Base-by-base conservation (phyloP, 2,888 invertebrate species). In the Cenopis cana region DNA sequence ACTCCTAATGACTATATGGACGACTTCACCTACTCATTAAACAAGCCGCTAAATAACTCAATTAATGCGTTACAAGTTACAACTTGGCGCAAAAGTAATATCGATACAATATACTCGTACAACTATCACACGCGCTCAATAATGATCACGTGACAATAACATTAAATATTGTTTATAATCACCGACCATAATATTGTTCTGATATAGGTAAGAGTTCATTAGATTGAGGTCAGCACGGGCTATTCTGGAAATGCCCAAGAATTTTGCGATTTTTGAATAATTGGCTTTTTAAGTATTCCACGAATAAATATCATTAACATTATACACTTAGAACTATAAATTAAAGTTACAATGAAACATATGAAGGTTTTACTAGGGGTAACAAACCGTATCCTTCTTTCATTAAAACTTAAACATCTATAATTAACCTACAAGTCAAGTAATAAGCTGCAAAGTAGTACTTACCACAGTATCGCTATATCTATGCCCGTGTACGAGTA, bases 391-490 rank as follows among this genome's bases (percentile, higher is more conserved):
- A 33, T 33, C 33, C 6, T 38, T 36, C n/a, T 24, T 24, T 12
- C 20, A 41, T 29, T 60, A 14, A 52, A 68, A 14, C 59, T n/a
- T 24, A 12, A 50, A 38, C 41, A 62, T 12, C 17, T 36, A 17
- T 56, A 57, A 62, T 62, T 50, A 69, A 57, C 56, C 49, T 62
- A 69, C 52, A 65, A 59, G 56, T 65, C 33, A 38, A 49, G 52
- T 59, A n/a, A 65, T 69, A 29, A 69, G 64, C 64, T 56, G 56
- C 64, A 52, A 65, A 64, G 18, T 65, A 38, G 57, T 52, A 38
- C 33, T 38, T 38, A 41, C 69, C 50, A 20, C 57, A 67, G 49
- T 69, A 69, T 69, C 64, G 64, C 57, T 41, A 64, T 64, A 69
- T 65, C 57, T 57, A 65, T 59, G 12, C 55, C 59, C 67, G 67